phyloP scores from a whole-genome alignment of 2,797 vertebrate genomes.

The Cyclopterus lumpus region DNA sequence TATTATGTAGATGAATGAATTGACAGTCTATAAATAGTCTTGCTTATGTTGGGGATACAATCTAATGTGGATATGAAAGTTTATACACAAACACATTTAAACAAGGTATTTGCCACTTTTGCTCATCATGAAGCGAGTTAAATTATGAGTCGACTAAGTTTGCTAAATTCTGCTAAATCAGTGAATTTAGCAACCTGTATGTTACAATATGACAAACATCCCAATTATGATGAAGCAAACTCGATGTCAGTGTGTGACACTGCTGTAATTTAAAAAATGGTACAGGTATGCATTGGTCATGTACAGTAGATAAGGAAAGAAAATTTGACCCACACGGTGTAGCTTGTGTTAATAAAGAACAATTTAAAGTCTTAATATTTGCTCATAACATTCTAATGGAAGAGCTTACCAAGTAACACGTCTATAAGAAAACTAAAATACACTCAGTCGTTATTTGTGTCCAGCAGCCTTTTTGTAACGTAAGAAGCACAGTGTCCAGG shows the following conservation, averaged over 20 bases:
- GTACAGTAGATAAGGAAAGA: not conserved
- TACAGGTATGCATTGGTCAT: not conserved
- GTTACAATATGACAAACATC: not conserved
- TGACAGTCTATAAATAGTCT: not conserved
- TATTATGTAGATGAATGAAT: rapidly evolving
- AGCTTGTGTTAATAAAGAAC: not conserved
- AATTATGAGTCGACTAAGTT: not conserved
- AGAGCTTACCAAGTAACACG: not conserved
- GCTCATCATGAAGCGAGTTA: not conserved
- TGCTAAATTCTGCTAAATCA: not conserved
- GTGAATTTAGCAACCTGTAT: not conserved
- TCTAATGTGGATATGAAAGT: not conserved
- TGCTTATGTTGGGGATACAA: too few relatives aligned
- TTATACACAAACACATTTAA: not conserved
- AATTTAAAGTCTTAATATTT: not conserved
- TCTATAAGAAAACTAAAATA: not conserved
- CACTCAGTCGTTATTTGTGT: not conserved
- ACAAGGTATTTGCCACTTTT: not conserved
- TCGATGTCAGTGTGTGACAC: not conserved
- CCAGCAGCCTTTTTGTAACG: not conserved
- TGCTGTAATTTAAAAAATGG: too few relatives aligned
- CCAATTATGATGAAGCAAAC: not conserved
- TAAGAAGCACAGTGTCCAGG: not conserved
- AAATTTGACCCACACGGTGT: too few relatives aligned
- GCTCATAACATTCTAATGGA: not conserved